These are phyloP conservation scores for Hippocampus mohnikei DNA, from an alignment of 2,113 vertebrate genomes.

Conservation along the genomic window DNA sequence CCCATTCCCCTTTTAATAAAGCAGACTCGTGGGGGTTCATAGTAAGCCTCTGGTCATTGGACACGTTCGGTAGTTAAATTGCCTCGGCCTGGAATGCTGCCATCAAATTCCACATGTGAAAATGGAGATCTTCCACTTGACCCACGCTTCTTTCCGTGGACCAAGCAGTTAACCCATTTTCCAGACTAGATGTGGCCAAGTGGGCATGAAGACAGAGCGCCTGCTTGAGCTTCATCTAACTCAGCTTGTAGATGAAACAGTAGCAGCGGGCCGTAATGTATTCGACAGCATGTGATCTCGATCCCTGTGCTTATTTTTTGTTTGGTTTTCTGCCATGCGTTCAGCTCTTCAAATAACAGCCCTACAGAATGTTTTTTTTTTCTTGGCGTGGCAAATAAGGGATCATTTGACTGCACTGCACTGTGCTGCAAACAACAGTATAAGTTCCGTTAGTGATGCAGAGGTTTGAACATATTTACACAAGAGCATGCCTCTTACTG, in stretches of 20 bases:
- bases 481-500: not conserved
- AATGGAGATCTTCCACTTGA: constrained; percentile 35
- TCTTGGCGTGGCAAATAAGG: constrained; percentile 29
- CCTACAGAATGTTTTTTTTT: constrained; percentile 33
- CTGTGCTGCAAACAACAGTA: constrained; percentile 28
- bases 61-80: constrained; percentile 35
- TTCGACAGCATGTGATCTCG: constrained; percentile 42
- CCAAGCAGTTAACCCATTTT: constrained; percentile 45
- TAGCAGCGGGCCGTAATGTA: constrained; percentile 27
- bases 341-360: constrained; percentile 37
- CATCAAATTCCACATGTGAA: constrained; percentile 39
- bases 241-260: constrained; percentile 18
- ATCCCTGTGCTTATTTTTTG: constrained; percentile 8
- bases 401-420: constrained; percentile 49
- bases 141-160: constrained; percentile 30
- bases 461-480: constrained; percentile 8
- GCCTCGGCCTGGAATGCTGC: constrained; percentile 19
- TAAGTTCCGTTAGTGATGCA: constrained; percentile 30
- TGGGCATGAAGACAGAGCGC: constrained; percentile 13
- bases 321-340: constrained; percentile 2
- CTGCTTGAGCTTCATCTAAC: constrained; percentile 3
- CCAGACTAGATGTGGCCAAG: constrained; percentile 27
- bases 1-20: constrained; percentile 66
- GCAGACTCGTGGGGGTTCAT: constrained; percentile 60
- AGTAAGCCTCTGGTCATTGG: constrained; percentile 42